A percentile compares a stretch with the other conserved stretches of the same genome.
Conservation (phyloP, 2,113 vertebrate species). For the Telmatochromis bifrenatus region DNA sequence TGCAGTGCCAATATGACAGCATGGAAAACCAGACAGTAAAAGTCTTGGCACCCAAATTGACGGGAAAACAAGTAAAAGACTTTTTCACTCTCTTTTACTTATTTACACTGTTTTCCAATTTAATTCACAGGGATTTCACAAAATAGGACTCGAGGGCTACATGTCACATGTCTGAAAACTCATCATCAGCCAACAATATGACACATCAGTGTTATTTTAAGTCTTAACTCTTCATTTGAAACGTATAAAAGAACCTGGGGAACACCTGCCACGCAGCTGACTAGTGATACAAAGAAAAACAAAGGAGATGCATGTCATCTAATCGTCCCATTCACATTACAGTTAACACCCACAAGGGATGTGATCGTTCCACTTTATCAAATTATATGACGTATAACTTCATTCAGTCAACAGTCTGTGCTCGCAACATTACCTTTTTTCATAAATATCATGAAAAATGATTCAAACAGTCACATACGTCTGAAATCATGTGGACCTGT, state of each 20-base stretch:
- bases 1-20: neutral
- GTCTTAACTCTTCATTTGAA: constrained; percentile 6
- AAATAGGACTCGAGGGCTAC: neutral
- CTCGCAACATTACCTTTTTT: neutral
- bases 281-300: neutral
- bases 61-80: neutral
- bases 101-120: neutral
- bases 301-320: neutral
- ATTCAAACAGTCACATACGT: neutral
- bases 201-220: neutral
- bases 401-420: neutral
- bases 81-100: neutral
- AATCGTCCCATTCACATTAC: constrained; percentile 15
- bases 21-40: neutral
- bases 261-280: neutral
- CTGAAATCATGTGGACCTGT: constrained; percentile 19
- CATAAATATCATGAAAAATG: constrained; percentile 30
- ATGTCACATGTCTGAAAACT: neutral
- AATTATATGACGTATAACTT: neutral
- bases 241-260: neutral
- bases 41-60: neutral
- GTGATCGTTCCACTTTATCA: neutral
- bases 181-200: neutral
- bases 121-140: constrained; percentile 19
- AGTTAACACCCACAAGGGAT: neutral